Conservation (phyloP, 1,140 invertebrate genomes). For the Lycorma delicatula region DNA sequence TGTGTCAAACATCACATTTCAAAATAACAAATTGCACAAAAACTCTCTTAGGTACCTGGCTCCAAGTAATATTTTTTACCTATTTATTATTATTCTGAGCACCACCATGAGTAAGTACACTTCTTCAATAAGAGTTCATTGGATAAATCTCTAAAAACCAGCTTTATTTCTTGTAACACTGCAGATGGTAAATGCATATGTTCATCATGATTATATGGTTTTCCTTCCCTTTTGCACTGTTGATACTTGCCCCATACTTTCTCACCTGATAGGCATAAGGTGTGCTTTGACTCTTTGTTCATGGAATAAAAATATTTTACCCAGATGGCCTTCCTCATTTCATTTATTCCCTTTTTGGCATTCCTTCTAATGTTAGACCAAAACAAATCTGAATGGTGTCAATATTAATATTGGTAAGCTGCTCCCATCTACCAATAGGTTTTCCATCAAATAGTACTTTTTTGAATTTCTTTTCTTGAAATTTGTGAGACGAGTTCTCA, state of each 20-base stretch:
- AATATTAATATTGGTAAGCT: slow-evolving; percentile 7
- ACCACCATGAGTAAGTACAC: slow-evolving; percentile 10
- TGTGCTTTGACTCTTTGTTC: slow-evolving; percentile 16
- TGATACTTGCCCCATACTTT: slow-evolving; percentile 19
- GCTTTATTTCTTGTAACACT: slow-evolving; percentile 13
- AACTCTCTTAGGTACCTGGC: slow-evolving; percentile 4
- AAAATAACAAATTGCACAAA: slow-evolving; percentile 9
- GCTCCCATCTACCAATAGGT: slow-evolving; percentile 22
- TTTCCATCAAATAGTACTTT: slow-evolving; percentile 14
- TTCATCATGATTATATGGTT: slow-evolving; percentile 10
- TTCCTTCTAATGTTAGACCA: slow-evolving; percentile 11
- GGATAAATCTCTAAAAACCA: slow-evolving; percentile 11
- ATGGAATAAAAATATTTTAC: slow-evolving; percentile 10
- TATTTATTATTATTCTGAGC: slow-evolving; percentile 16
- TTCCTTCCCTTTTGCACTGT: background rate
- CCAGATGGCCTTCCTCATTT: slow-evolving; percentile 13
- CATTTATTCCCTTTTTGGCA: background rate
- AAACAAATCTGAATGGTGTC: slow-evolving; percentile 6
- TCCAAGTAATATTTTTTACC: slow-evolving; percentile 14
- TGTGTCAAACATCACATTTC: slow-evolving; percentile 15
- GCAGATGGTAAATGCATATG: slow-evolving; percentile 13
- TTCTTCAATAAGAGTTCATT: slow-evolving; percentile 6
- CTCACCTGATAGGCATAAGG: slow-evolving; percentile 10
- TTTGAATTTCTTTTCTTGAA: too few relatives aligned
- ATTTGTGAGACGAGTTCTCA: slow-evolving; percentile 23